phyloP scores from a whole-genome alignment of 2,113 vertebrate species.

The Zosterops borbonicus region DNA sequence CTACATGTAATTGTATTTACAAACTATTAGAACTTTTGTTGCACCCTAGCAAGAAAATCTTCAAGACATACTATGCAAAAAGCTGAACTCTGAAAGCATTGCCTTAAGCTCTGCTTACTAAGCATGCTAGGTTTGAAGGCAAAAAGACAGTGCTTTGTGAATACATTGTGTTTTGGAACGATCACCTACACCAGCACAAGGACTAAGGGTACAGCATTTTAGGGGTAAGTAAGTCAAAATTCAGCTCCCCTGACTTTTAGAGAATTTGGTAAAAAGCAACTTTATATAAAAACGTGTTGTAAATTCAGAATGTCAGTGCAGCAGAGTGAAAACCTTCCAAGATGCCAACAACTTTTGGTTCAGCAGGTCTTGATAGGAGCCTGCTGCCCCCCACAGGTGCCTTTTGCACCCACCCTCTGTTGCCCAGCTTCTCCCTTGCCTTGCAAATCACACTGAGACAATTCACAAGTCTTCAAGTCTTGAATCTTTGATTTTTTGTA shows the following conservation, averaged over 20 bases:
- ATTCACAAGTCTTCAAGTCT: slow-evolving; percentile 16
- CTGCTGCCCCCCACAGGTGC: background rate
- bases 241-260: background rate
- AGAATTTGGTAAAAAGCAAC: background rate
- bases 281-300: background rate
- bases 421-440: background rate
- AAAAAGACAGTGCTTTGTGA: background rate
- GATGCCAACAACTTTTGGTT: background rate
- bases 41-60: background rate
- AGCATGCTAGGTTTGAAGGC: background rate
- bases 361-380: background rate
- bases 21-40: background rate
- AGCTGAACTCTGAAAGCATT: background rate
- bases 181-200: background rate
- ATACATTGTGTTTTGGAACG: background rate
- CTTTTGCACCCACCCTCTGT: background rate
- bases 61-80: background rate
- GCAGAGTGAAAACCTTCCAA: background rate
- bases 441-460: slow-evolving; percentile 3
- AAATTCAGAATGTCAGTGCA: background rate
- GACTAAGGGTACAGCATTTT: background rate
- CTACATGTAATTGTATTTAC: background rate
- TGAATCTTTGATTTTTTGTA: slow-evolving; percentile 7
- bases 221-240: background rate
- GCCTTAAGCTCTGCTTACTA: background rate